Percentiles rank a stretch among this genome's conserved stretches.
These are phyloP conservation scores for Pammene fasciana DNA, from an alignment of 2,888 invertebrate species.

Conservation along the genomic window DNA sequence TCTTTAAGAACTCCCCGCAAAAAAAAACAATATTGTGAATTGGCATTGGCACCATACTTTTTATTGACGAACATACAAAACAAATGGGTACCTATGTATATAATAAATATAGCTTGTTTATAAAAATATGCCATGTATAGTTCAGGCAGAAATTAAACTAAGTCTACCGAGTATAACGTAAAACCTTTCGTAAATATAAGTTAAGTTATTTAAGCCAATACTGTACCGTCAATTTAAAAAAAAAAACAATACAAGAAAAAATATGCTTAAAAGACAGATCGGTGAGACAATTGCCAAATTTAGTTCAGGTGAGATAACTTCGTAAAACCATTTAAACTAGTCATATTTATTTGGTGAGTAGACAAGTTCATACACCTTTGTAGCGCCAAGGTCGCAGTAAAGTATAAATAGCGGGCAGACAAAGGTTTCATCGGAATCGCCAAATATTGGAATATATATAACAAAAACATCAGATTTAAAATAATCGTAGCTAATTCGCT, in stretches of 20 bases:
- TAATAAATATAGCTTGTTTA: too few species aligned
- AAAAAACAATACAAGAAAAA: not conserved
- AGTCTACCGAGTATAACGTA: too few species aligned
- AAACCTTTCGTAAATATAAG: too few species aligned
- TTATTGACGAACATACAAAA: too few species aligned
- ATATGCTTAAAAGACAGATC: not conserved
- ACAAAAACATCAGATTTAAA: not conserved
- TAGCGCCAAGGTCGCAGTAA: slow-evolving; percentile 23
- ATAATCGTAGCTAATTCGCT: not conserved
- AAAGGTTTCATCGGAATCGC: not conserved
- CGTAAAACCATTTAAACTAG: slow-evolving; percentile 8
- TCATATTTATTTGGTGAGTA: slow-evolving; percentile 24
- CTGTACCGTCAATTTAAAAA: not conserved
- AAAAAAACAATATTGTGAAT: not conserved
- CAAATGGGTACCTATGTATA: too few species aligned
- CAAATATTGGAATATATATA: slow-evolving; percentile 14
- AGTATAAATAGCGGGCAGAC: slow-evolving; percentile 22
- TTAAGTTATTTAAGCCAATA: too few species aligned
- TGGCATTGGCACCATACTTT: too few species aligned
- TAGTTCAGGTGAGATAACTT: slow-evolving; percentile 6
- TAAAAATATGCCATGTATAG: too few species aligned
- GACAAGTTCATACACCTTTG: slow-evolving; percentile 28
- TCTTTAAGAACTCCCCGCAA: not conserved
- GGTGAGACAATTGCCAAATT: not conserved
- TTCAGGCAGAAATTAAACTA: too few species aligned